Evolutionary conservation across 2,797 vertebrate species (phyloP), one percentile per base, ranked within the genome.

Genomic region (Podarcis siculus): DNA sequence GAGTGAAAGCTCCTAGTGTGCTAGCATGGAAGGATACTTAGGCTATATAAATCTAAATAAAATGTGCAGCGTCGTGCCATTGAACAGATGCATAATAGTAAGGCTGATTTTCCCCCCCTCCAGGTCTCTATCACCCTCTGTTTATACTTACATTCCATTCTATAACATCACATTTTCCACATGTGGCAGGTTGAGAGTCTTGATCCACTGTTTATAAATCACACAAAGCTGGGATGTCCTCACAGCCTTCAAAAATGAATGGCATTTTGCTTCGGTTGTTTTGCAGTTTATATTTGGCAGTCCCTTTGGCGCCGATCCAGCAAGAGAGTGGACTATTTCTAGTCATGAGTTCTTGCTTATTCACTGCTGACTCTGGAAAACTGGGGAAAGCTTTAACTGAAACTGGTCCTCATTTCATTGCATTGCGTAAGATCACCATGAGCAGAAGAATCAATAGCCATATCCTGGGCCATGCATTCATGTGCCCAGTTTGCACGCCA

Each of bases 271-370:
- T 83, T 78, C 58, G 4, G 25, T 79, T 83, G 49, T 72, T 83
- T 79, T 39, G 21, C 82, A 87, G 69, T 61, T 39, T 72, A 79
- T 79, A 72, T 77, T 91, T 93, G 71, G 83, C 92, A 94, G 85
- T 67, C 1, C 0, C 75, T 89, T 86, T 90, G 90, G 87, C 89
- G 86, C 35, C 61, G 87, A 79, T 9, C 55, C 80, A 85, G 25
- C 4, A 83, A 90, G 21, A 83, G 90, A 77, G 3, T 71, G 81
- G 64, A 67, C 55, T 86, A 42, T 76, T 83, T 85, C 89, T 92
- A 88, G 37, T 5, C 90, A 72, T 88, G 91, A n/a, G 9, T 87
- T 45, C 75, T 87, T 90, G 83, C 72, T 73, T 91, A 75, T 89
- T 89, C 67, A 86, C 82, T 88, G 79, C 78, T 23, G 15, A 64